Percentiles rank a stretch among this genome's conserved stretches.
Evolutionary conservation across 2,797 vertebrate species (phyloP).

Genomic region (Myotis planiceps): DNA sequence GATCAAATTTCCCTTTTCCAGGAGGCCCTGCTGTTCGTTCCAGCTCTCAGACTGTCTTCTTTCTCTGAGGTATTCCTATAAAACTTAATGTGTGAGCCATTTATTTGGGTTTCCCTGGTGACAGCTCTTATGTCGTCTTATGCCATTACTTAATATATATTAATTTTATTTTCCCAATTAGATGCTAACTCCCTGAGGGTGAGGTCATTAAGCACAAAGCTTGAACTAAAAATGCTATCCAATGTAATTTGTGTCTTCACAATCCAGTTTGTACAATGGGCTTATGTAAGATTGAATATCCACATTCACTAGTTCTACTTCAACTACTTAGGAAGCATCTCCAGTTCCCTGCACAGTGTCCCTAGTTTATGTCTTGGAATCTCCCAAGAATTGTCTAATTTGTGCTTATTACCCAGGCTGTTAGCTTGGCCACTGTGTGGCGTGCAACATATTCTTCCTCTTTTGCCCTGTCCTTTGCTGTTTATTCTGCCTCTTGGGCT

Average conservation of each 20-base stretch:
- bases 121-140: conserved; percentile 49
- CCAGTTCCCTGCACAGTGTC: neutral
- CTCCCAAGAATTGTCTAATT: neutral
- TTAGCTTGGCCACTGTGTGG: neutral
- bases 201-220: conserved; percentile 48
- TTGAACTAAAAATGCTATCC: conserved; percentile 46
- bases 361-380: neutral
- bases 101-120: conserved; percentile 51
- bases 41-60: conserved; percentile 18
- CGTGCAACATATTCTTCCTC: neutral
- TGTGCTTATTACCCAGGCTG: neutral
- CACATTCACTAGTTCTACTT: neutral
- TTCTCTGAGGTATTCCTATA: conserved; percentile 33
- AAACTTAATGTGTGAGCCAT: conserved; percentile 32
- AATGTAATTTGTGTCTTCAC: conserved; percentile 27
- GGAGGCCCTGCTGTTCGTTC: neutral
- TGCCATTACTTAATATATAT: conserved; percentile 69
- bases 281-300: neutral
- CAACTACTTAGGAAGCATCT: neutral
- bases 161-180: conserved; percentile 72
- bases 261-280: neutral
- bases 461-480: neutral
- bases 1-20: conserved; percentile 6
- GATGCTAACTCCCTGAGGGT: conserved; percentile 31
- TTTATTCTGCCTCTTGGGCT: neutral